These are phyloP conservation scores for Abrostola triplasia DNA, from an alignment of 2,888 invertebrate genomes.

Conservation along the genomic window DNA sequence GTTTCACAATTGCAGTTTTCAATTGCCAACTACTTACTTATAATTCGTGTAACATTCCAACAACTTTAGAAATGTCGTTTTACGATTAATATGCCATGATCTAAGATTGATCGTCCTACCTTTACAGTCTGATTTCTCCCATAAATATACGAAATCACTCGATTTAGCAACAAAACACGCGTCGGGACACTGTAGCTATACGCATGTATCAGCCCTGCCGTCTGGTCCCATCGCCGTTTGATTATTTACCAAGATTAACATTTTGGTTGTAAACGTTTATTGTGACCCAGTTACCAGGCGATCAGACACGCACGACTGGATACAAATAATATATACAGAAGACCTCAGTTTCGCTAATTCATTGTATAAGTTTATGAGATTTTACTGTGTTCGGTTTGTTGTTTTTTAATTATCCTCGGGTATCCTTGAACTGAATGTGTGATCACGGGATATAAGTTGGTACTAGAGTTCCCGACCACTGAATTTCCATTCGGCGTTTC, in stretches of 20 bases:
- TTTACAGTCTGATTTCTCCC: neutral
- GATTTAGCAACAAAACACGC: constrained; percentile 26
- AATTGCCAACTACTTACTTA: too few relatives aligned
- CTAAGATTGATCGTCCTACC: neutral
- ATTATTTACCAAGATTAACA: constrained; percentile 78
- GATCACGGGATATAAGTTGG: too few relatives aligned
- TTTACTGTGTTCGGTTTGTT: constrained; percentile 14
- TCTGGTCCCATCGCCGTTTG: constrained; percentile 67
- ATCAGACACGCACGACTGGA: constrained; percentile 62
- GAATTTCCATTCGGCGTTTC: too few relatives aligned
- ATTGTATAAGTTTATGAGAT: constrained; percentile 24
- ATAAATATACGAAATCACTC: constrained; percentile 21
- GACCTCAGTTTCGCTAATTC: constrained; percentile 55
- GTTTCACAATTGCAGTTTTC: too few relatives aligned
- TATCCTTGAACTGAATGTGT: too few relatives aligned
- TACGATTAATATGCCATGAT: neutral
- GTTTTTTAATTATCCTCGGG: neutral
- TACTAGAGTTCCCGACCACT: too few relatives aligned
- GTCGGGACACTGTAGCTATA: constrained; percentile 9
- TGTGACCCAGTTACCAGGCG: constrained; percentile 76
- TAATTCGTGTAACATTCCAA: too few relatives aligned
- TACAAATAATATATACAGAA: constrained; percentile 68
- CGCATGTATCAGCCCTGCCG: constrained; percentile 23
- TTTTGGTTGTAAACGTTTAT: constrained; percentile 78
- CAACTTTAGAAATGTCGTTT: too few relatives aligned